These are phyloP conservation scores for Chaetophractus vellerosus DNA, from an alignment of 2,797 vertebrate species.

Conservation along the genomic window DNA sequence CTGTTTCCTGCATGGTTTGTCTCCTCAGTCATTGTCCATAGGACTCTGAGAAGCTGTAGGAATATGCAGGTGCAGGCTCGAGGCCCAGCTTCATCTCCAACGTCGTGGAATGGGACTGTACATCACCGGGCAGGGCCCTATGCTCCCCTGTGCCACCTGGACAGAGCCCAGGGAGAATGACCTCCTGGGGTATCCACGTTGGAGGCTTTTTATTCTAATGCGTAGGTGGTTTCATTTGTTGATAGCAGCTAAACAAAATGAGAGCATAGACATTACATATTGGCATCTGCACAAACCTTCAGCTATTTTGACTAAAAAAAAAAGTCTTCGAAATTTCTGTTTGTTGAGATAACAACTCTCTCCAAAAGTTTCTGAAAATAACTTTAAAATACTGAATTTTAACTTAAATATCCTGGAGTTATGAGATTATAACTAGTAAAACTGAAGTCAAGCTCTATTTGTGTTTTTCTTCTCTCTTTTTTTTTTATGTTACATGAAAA, in stretches of 20 bases:
- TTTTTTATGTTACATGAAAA: neutral
- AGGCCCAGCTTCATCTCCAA: no score
- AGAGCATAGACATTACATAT: neutral
- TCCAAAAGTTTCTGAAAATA: neutral
- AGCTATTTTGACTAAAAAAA: neutral
- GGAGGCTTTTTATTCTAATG: neutral
- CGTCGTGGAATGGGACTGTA: no score
- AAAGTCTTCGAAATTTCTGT: neutral
- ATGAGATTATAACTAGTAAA: neutral
- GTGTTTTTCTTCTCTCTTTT: neutral
- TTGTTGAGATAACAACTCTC: neutral
- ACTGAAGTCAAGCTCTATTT: neutral
- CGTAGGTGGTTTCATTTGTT: neutral
- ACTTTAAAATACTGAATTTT: neutral
- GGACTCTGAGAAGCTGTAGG: no score
- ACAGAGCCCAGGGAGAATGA: no score
- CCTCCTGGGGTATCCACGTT: no score
- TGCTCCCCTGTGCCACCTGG: no score
- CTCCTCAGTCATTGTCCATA: no score
- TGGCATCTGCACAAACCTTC: neutral
- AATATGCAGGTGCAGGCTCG: no score
- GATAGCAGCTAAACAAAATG: neutral
- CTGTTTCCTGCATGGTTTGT: no score
- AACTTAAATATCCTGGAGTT: neutral
- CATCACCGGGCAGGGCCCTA: no score